Evolutionary conservation across 2,888 invertebrate genomes (phyloP), one percentile per base, ranked within the genome.

Genomic region (Cheilosia impressa): DNA sequence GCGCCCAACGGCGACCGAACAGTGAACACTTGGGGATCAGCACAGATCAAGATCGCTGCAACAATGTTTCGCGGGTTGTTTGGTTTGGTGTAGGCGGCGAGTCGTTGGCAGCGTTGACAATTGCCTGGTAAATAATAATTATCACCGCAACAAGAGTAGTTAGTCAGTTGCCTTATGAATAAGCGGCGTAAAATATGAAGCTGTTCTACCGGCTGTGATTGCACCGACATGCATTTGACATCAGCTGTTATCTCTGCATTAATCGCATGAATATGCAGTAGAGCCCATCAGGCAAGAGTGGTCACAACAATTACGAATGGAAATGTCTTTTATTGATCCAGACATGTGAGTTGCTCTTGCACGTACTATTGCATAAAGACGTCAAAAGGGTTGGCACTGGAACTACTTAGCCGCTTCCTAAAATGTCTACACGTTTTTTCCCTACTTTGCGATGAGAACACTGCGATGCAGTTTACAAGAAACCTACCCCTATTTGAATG

Each of bases 51-150:
- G 24, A 47, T 3, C 34, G 13, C 17, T 53, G 52, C 65, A 66
- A 66, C 50, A 63, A 50, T n/a, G 65, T 65, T 45, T 27, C 19
- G 4, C 3, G 38, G 24, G 17, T 4, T 22, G 24, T 52, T 15
- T 6, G 24, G 22, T 4, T 13, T 13, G 4, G 52, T 27, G 52
- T 27, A 24, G 15, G 24, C 47, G 47, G 10, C 6, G 7, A 17
- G 9, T 3, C 45, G 17, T 17, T n/a, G 15, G 3, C 22, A 52
- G 22, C 24, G 52, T 24, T 52, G 22, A 52, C 52, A 27, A 22
- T 24, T 24, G 5, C 52, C 24, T 13, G 24, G 15, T 52, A 22
- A 13, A 52, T 24, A 52, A 15, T 19, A 7, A 47, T 38, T 38
- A 38, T 38, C 10, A 0, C 9, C 1, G 17, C 17, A 47, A 17